Percentiles rank a stretch among this genome's conserved stretches.
These are phyloP conservation scores for Ambastaia sidthimunki DNA, from an alignment of 2,797 vertebrate species.

Conservation along the genomic window DNA sequence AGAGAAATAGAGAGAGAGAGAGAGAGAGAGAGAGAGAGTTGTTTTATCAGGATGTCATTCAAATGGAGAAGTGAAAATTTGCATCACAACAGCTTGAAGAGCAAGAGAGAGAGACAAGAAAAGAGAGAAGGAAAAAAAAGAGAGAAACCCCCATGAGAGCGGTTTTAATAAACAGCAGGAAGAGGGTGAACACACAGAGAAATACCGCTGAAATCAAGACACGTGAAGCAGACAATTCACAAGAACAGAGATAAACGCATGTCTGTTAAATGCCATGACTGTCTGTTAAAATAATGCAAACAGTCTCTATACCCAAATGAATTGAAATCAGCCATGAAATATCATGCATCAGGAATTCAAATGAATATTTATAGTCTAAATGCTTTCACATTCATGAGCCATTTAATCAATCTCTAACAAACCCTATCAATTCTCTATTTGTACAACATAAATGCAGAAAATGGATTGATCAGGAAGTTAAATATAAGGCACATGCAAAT, in stretches of 20 bases:
- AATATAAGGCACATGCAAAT: too few species aligned
- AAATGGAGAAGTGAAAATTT: conserved; percentile 97
- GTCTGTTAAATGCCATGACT: conserved; percentile 43
- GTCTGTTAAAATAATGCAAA: conserved; percentile 23
- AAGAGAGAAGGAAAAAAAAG: conserved; percentile 32
- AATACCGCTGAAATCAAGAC: conserved; percentile 19
- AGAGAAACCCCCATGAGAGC: conserved; percentile 51
- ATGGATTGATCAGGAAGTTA: too few species aligned
- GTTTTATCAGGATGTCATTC: conserved; percentile 95
- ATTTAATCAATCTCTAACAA: conserved; percentile 33
- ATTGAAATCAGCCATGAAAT: conserved; percentile 28
- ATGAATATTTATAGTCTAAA: conserved; percentile 34
- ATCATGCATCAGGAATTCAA: conserved; percentile 27
- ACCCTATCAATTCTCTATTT: neutral
- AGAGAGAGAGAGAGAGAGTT: conserved; percentile 59
- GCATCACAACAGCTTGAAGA: conserved; percentile 90
- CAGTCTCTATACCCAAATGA: conserved; percentile 9
- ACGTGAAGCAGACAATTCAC: conserved; percentile 33
- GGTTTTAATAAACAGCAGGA: too few species aligned
- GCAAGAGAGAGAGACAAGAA: conserved; percentile 69
- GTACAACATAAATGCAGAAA: too few species aligned
- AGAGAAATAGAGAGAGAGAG: neutral
- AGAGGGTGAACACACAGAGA: too few species aligned
- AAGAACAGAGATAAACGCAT: conserved; percentile 41
- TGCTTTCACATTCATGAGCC: conserved; percentile 32